Evolutionary conservation across 2,888 invertebrate genomes (phyloP).

Genomic region (Chalcis sispes): DNA sequence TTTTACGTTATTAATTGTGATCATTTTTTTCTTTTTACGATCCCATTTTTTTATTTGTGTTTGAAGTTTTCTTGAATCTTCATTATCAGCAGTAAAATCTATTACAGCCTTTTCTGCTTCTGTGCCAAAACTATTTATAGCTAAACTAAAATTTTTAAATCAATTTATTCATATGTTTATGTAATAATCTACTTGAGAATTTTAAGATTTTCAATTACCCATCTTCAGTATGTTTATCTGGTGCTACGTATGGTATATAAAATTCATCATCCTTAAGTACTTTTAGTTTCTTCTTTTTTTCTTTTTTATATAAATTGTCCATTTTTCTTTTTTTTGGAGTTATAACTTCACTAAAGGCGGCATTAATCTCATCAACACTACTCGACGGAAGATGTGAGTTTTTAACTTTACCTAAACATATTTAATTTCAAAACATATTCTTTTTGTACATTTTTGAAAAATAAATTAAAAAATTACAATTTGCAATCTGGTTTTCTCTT

Average conservation of each 20-base stretch:
- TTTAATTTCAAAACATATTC: background rate
- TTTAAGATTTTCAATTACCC: slow-evolving; percentile 78
- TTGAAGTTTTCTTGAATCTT: slow-evolving; percentile 80
- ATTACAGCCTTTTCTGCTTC: slow-evolving; percentile 88
- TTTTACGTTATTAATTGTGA: slow-evolving; percentile 81
- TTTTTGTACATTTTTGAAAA: background rate
- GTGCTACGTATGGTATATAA: slow-evolving; percentile 90
- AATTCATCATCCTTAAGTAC: slow-evolving; percentile 84
- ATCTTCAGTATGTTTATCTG: slow-evolving; percentile 89
- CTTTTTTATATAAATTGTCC: slow-evolving; percentile 78
- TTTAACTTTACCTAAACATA: slow-evolving; percentile 33
- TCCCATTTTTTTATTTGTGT: slow-evolving; percentile 90
- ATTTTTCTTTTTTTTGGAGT: slow-evolving; percentile 79
- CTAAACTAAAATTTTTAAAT: slow-evolving; percentile 78
- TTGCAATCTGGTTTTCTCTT: slow-evolving; percentile 64
- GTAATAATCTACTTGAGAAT: background rate
- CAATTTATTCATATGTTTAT: slow-evolving; percentile 3
- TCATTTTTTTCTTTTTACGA: slow-evolving; percentile 96
- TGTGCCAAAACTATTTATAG: slow-evolving; percentile 87
- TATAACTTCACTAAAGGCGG: slow-evolving; percentile 79
- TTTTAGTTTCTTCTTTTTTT: slow-evolving; percentile 77
- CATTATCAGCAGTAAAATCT: slow-evolving; percentile 90
- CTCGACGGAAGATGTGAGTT: slow-evolving; percentile 72
- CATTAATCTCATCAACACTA: slow-evolving; percentile 78
- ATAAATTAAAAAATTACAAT: slow-evolving; percentile 49